A percentile compares a stretch with the other conserved stretches of the same genome.
Conservation (phyloP, 2,888 invertebrate genomes). For the Coleophora deauratella region DNA sequence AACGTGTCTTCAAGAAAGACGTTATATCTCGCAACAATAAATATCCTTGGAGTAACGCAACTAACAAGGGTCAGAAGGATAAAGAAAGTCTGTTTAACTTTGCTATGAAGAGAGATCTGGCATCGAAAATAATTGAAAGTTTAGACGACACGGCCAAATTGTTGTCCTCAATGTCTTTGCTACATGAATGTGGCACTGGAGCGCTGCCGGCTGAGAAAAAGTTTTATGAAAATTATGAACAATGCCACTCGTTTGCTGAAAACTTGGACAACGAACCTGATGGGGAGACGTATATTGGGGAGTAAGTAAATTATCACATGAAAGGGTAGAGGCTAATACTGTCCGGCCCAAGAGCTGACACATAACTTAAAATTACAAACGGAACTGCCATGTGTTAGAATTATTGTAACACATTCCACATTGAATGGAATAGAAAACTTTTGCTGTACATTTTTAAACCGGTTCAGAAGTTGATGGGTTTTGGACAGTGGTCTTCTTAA, state of each 20-base stretch:
- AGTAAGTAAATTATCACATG: constrained; percentile 29
- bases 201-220: constrained; percentile 48
- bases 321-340: too few relatives aligned
- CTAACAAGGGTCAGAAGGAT: constrained; percentile 42
- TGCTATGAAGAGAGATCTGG: constrained; percentile 47
- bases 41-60: constrained; percentile 56
- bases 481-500: too few relatives aligned
- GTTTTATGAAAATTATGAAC: constrained; percentile 48
- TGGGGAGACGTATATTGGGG: constrained; percentile 23
- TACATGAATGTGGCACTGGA: constrained; percentile 44
- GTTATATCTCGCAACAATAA: constrained; percentile 53
- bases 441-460: too few relatives aligned
- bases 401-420: too few relatives aligned
- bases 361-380: too few relatives aligned
- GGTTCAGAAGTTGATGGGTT: too few relatives aligned
- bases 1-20: constrained; percentile 32
- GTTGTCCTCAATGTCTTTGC: constrained; percentile 36
- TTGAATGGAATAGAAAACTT: too few relatives aligned
- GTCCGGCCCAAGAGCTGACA: too few relatives aligned
- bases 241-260: constrained; percentile 46
- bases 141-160: constrained; percentile 34
- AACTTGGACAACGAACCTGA: constrained; percentile 28
- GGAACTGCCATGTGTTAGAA: too few relatives aligned
- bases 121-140: constrained; percentile 36
- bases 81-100: constrained; percentile 43